phyloP scores from a whole-genome alignment of 2,797 vertebrate species.

The Sebastes aleutianus region DNA sequence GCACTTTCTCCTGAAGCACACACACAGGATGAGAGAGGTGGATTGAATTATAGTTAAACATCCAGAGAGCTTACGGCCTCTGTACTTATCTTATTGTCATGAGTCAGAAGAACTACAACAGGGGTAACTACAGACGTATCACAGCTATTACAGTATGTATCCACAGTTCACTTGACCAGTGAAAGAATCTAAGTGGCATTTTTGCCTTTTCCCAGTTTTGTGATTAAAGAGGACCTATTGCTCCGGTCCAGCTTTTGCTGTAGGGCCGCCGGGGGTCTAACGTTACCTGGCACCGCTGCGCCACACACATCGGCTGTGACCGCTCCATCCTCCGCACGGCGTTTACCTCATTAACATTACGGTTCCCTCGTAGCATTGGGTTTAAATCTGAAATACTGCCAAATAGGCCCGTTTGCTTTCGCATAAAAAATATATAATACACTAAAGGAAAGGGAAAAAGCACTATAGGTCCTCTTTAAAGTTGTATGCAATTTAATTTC shows the following conservation, averaged over 20 bases:
- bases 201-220: neutral
- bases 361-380: too few species aligned
- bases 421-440: too few species aligned
- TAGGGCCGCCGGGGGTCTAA: too few species aligned
- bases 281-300: too few species aligned
- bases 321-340: too few species aligned
- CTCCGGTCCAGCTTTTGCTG: too few species aligned
- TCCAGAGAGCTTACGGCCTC: neutral
- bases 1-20: constrained; percentile 90
- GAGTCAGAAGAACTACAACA: neutral
- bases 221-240: neutral
- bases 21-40: neutral
- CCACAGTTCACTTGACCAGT: neutral
- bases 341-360: too few species aligned
- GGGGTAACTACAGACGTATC: neutral
- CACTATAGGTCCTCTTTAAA: neutral
- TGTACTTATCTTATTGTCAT: neutral
- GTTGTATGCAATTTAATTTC: neutral
- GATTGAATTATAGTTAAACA: neutral
- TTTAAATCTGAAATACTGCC: too few species aligned
- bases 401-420: too few species aligned
- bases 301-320: too few species aligned
- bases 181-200: neutral
- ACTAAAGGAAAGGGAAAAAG: too few species aligned
- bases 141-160: neutral